Conservation (phyloP, 2,888 invertebrate species). For the Scaptomyza flava region DNA sequence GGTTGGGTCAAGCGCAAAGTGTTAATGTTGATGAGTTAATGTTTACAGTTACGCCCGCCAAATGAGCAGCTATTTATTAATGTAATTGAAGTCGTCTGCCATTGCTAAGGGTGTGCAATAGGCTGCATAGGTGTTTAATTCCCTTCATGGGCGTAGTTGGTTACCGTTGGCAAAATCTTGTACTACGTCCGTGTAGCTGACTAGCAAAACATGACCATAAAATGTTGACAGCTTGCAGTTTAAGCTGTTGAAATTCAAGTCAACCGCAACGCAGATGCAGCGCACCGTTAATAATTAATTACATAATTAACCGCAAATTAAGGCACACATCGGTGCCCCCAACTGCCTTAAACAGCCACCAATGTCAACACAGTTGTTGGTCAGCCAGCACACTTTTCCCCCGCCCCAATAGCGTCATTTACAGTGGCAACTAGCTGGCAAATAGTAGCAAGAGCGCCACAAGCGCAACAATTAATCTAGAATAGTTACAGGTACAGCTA, state of each 20-base stretch:
- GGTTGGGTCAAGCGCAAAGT: slow-evolving; percentile 38
- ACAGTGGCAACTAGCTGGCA: slow-evolving; percentile 8
- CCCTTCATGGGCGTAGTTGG: background rate
- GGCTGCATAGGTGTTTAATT: background rate
- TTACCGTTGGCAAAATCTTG: slow-evolving; percentile 23
- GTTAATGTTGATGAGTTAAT: slow-evolving; percentile 44
- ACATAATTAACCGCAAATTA: slow-evolving; percentile 79
- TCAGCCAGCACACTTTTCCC: background rate
- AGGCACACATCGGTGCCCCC: slow-evolving; percentile 59
- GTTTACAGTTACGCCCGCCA: slow-evolving; percentile 35
- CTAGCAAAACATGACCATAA: slow-evolving; percentile 50
- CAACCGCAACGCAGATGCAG: slow-evolving; percentile 57
- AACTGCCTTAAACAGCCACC: slow-evolving; percentile 7
- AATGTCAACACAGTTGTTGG: slow-evolving; percentile 64
- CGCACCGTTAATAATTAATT: slow-evolving; percentile 77
- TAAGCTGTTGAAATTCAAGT: slow-evolving; percentile 44
- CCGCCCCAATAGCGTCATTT: background rate
- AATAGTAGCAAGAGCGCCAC: background rate
- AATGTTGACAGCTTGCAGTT: slow-evolving; percentile 45
- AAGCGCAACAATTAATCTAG: slow-evolving; percentile 24
- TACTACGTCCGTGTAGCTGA: background rate
- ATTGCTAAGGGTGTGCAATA: background rate
- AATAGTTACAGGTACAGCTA: slow-evolving; percentile 12
- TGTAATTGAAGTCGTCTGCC: slow-evolving; percentile 47
- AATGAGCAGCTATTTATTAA: slow-evolving; percentile 47